Evolutionary conservation across 2,797 vertebrate species (phyloP), one percentile per base, ranked within the genome.

Genomic region (Myripristis jacobus): DNA sequence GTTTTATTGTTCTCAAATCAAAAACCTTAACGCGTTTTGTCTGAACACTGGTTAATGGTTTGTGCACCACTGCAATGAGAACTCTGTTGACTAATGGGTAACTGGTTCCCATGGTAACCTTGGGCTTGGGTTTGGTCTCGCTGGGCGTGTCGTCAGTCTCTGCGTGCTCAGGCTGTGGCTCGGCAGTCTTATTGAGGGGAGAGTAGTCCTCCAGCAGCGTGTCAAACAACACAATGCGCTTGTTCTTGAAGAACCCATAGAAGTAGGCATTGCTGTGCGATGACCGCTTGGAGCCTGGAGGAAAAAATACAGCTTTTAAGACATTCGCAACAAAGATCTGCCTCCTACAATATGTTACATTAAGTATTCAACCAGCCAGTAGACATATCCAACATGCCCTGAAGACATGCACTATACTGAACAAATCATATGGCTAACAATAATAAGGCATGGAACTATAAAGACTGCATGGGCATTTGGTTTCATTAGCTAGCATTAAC

Each of bases 231-330:
- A 99, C 98, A 64, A 99, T 99, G 46, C 98, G 91, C 81, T 99
- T 99, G 85, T 99, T 99, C 92, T 99, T 99, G 91, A 99, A 99
- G 93, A 99, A 99, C 12, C 98, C 98, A 65, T 99, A 99, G 89
- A 99, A 99, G 90, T 99, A 99, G 1, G 98, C 98, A 76, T 99
- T 99, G 94, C 98, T 99, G 73, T 99, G 98, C 24, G 98, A 99
- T 1, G 98, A 99, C 76, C 98, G 96, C 83, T 99, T 99, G 65
- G 98, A 99, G 76, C 98, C 98, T 99, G 88, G 44, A 74, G 66
- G 29, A 43, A 78, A n/a, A 0, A 3, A 16, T 6, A 66, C 25
- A 41, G 65, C 11, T 56, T 66, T 63, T 29, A 50, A 66, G 22
- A 61, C 11, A 19, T 46, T 29, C 29, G 2, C 48, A 55, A 58